Evolutionary conservation across 1,140 invertebrate genomes (phyloP), one percentile per base, ranked within the genome.

Genomic region (Drosophila pachea): DNA sequence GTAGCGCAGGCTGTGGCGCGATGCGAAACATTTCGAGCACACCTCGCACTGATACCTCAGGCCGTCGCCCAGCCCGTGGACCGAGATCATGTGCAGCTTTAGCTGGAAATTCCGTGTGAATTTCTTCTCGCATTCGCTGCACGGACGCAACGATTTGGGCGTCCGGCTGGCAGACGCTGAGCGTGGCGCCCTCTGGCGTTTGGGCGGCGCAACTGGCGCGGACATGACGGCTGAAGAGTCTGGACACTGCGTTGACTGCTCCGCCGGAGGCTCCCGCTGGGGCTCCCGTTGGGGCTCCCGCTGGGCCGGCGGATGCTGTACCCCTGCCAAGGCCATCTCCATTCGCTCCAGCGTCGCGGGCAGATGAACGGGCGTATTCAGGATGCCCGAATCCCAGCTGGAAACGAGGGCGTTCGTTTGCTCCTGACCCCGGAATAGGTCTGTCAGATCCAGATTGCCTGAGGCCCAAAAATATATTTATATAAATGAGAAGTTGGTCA

Each of bases 71-170:
- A 87, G 7, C 0, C 83, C 69, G 12, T 88, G 87, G 31, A 88
- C 78, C 9, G 87, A 76, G n/a, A 73, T 84, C 73, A 88, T 62
- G 38, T 88, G 87, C 7, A 87, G 38, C 52, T 88, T 88, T 0
- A 88, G 49, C 32, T 88, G 87, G 47, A 88, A 88, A 43, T 88
- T 88, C 0, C 87, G 86, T 5, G 87, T 88, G 35, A 88, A 88
- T 33, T 88, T 88, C 62, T 88, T 88, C 22, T 84, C 87, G 47
- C 87, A 88, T 40, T 78, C 73, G 8, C 59, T 8, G 56, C 87
- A 88, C 0, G 73, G 82, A n/a, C 74, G 71, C 31, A 78, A 36
- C 0, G 79, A 87, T 29, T 74, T 73, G 4, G 61, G 66, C 4
- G 43, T 38, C 9, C 69, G 36, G 2, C 45, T 11, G 2, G 45